These are phyloP conservation scores for Sarcophaga carnaria DNA, from an alignment of 2,888 invertebrate genomes.

Conservation along the genomic window DNA sequence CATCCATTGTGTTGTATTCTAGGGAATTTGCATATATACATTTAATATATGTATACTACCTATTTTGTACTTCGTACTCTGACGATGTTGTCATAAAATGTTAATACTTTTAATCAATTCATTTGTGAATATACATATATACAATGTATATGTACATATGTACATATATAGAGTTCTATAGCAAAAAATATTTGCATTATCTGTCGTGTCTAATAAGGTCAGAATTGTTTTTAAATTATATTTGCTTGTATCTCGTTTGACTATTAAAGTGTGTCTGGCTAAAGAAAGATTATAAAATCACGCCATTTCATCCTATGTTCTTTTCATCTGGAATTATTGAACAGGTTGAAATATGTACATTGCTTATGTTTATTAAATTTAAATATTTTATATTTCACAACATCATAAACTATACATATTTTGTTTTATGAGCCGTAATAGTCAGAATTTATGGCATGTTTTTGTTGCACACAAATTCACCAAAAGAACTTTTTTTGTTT, in stretches of 20 bases:
- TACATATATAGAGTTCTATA: not conserved
- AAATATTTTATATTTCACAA: too few relatives aligned
- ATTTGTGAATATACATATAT: not conserved
- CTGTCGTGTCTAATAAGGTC: not conserved
- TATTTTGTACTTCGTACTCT: constrained; percentile 5
- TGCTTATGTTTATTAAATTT: too few relatives aligned
- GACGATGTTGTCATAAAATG: constrained; percentile 4
- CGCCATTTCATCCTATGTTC: not conserved
- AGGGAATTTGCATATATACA: not conserved
- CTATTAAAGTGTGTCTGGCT: not conserved
- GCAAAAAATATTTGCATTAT: not conserved
- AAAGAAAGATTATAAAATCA: constrained; percentile 7
- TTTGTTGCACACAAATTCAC: not conserved
- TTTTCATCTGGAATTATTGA: too few relatives aligned
- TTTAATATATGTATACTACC: not conserved
- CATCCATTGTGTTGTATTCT: not conserved
- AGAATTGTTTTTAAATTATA: not conserved
- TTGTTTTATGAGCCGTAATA: too few relatives aligned
- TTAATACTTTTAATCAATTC: constrained; percentile 1
- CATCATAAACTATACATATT: too few relatives aligned
- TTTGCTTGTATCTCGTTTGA: not conserved
- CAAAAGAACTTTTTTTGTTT: not conserved
- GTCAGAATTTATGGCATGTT: not conserved
- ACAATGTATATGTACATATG: not conserved
- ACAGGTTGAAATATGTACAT: too few relatives aligned